Evolutionary conservation across 2,888 invertebrate genomes (phyloP).

Genomic region (Reticulitermes lucifugus): DNA sequence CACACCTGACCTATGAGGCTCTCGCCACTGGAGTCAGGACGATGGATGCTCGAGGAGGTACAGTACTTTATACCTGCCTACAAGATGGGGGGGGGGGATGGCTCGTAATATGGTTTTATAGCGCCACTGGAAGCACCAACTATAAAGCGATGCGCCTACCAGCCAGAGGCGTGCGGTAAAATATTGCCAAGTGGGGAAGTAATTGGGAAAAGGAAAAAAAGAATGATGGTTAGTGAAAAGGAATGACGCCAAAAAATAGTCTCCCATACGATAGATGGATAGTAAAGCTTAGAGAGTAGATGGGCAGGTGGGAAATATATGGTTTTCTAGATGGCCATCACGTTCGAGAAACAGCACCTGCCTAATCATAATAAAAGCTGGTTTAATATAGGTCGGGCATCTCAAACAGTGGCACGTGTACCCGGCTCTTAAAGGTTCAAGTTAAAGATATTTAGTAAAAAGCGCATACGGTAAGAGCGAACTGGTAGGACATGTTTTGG

Average conservation of each 20-base stretch:
- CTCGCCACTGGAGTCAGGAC: slow-evolving; percentile 11
- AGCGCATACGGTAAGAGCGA: too few relatives aligned
- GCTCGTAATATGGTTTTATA: slow-evolving; percentile 45
- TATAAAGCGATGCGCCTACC: slow-evolving; percentile 43
- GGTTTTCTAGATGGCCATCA: neutral
- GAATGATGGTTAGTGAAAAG: slow-evolving; percentile 17
- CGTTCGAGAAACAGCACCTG: neutral
- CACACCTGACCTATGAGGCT: neutral
- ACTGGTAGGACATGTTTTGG: too few relatives aligned
- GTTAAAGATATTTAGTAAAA: too few relatives aligned
- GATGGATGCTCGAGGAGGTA: neutral
- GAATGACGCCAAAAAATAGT: slow-evolving; percentile 18
- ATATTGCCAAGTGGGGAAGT: slow-evolving; percentile 42
- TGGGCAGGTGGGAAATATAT: neutral
- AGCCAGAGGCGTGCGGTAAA: slow-evolving; percentile 28
- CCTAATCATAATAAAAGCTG: slow-evolving; percentile 7
- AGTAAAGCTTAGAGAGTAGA: neutral
- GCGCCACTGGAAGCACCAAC: slow-evolving; percentile 27
- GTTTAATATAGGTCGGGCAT: neutral
- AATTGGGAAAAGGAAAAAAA: slow-evolving; percentile 32
- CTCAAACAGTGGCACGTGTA: too few relatives aligned
- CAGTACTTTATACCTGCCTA: slow-evolving; percentile 33
- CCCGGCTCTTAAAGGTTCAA: too few relatives aligned
- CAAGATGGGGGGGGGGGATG: neutral
- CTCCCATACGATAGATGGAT: neutral